Evolutionary conservation across 2,797 vertebrate genomes (phyloP), one percentile per base, ranked within the genome.

Genomic region (Sorex maritimensis): DNA sequence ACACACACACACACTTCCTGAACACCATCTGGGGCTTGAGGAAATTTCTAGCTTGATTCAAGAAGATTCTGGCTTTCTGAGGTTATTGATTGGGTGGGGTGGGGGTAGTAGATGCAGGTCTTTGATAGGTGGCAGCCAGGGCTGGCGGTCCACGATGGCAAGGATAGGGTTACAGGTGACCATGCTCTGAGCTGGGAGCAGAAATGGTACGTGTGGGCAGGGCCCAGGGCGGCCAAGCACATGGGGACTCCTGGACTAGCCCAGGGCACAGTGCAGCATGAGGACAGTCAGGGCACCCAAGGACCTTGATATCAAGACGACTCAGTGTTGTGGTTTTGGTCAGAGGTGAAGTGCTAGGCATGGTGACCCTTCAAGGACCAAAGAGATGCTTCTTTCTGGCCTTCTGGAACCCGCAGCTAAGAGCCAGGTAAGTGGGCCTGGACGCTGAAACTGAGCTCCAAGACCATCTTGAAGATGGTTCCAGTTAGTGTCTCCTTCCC

Each of bases 301-400:
- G 24, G 9, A 49, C 11, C 68, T 55, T 55, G n/a, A 41, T 86
- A 21, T 77, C 65, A 72, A 71, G 41, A 61, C 49, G n/a, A 86
- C 61, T 95, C 77, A 71, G 67, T 58, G 38, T 28, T 8, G 61
- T 9, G 26, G 9, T 86, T 93, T 67, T 87, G 84, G 94, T 49
- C 44, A 6, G 69, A 81, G 92, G 86, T 81, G 44, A n/a, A 81
- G 38, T 91, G 52, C 34, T 19, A 6, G 58, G 58, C 92, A 73
- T 5, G 61, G 72, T 87, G 52, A 34, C 24, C 68, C 49, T 94
- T 87, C n/a, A 84, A 69, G 63, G 83, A 92, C 28, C 23, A 58
- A 88, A 88, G 81, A 67, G 58, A 38, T 71, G 61, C 52, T 87
- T 92, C 46, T 80, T 21, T 21, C 14, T 21, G 67, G 30, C 30